Evolutionary conservation across 2,888 invertebrate species (phyloP), one percentile per base, ranked within the genome.

Genomic region (Morinoia aosen): DNA sequence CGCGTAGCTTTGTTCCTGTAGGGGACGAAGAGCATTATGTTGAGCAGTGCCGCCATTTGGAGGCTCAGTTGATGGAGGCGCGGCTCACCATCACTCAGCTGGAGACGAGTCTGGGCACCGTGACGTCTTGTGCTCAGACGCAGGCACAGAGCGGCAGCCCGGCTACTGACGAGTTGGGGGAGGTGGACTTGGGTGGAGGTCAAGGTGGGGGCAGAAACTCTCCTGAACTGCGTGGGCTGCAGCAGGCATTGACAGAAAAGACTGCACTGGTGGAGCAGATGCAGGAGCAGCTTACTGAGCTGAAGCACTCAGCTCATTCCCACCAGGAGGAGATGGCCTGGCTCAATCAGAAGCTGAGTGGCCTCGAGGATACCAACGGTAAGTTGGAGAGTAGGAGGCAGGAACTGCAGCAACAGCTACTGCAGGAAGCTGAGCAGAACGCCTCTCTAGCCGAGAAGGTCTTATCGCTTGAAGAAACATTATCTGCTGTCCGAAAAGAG

Each of bases 71-170:
- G 95, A 98, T 98, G 97, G 98, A 98, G 96, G 98, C 98, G 40
- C 98, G 98, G 97, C 98, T 98, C 97, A 98, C 98, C 97, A 98
- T 98, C 98, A 98, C 98, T 97, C 98, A 98, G 97, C 98, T 98
- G 98, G 98, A 98, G 97, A 98, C 98, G 97, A 98, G 98, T 97
- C 98, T 98, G 96, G 97, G 97, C 39, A 96, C 96, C 11, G 93
- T 91, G 91, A 56, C 95, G 40, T 58, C 64, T 39, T 33, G 14
- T 33, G 91, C 64, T 19, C 39, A 56, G 58, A 19, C 91, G 33
- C 19, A 95, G 11, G 57, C 91, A 56, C 58, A 94, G 12, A 95
- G 95, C n/a, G 95, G 95, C 95, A 96, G 95, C 56, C 95, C 95
- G 40, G 96, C 96, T 96, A 96, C 96, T 4, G 96, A 96, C n/a